These are phyloP conservation scores for Lynx canadensis DNA, from an alignment of 2,113 vertebrate species.

Conservation along the genomic window DNA sequence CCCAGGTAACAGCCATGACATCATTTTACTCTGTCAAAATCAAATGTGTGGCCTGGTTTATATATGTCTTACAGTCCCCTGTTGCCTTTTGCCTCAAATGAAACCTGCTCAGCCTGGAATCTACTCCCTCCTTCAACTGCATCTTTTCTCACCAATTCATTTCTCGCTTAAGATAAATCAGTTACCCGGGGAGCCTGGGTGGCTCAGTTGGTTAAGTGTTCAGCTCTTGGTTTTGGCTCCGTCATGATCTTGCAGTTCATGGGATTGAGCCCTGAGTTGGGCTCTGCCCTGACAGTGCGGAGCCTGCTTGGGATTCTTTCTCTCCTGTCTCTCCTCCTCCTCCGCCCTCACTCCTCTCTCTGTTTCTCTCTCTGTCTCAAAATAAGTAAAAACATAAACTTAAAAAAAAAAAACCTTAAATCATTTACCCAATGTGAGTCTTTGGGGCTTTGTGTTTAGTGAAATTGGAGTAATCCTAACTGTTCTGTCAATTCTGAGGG, in stretches of 20 bases:
- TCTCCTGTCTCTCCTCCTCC: too few relatives aligned
- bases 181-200: not conserved
- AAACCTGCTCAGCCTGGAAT: conserved; percentile 20
- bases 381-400: too few relatives aligned
- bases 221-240: too few relatives aligned
- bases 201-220: too few relatives aligned
- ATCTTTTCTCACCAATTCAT: conserved; percentile 9
- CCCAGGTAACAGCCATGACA: not conserved
- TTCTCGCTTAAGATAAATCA: not conserved
- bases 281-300: too few relatives aligned
- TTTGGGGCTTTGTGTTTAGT: not conserved
- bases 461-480: not conserved
- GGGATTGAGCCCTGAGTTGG: too few relatives aligned
- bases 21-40: not conserved
- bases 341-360: too few relatives aligned
- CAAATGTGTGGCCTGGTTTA: not conserved
- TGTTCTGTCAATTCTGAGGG: not conserved
- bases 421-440: not conserved
- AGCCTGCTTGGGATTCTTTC: too few relatives aligned
- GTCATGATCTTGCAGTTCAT: too few relatives aligned
- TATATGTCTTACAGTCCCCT: not conserved
- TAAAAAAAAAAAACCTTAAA: not conserved
- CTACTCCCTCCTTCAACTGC: not conserved
- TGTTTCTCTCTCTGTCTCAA: too few relatives aligned
- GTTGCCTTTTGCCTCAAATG: not conserved